Conservation (phyloP, 2,888 invertebrate genomes). For the Drosophila gaucha region DNA sequence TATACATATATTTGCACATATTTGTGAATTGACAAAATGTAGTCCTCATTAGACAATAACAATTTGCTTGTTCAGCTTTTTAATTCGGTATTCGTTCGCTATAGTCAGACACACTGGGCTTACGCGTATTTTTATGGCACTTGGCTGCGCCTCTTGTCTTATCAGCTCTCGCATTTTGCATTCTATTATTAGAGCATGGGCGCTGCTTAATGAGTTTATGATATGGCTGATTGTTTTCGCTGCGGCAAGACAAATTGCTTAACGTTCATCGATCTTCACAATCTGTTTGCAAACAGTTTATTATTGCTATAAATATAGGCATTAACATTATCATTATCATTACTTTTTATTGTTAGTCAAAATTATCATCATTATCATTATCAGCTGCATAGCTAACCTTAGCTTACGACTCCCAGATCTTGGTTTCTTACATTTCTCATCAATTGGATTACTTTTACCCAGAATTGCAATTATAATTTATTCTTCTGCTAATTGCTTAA, state of each 20-base stretch:
- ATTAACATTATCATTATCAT: not conserved
- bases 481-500: not conserved
- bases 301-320: not conserved
- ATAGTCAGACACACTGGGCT: not conserved
- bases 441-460: not conserved
- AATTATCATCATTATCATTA: not conserved
- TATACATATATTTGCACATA: conserved; percentile 7
- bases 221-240: conserved; percentile 36
- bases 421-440: not conserved
- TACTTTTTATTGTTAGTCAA: not conserved
- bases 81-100: not conserved
- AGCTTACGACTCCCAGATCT: too few relatives aligned
- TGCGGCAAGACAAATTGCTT: conserved; percentile 5
- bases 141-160: conserved; percentile 22
- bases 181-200: conserved; percentile 47
- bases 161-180: conserved; percentile 34
- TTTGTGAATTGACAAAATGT: conserved; percentile 36
- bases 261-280: conserved; percentile 37
- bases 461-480: not conserved
- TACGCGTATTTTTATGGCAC: conserved; percentile 2
- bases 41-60: conserved; percentile 49
- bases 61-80: conserved; percentile 55
- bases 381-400: not conserved
- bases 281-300: not conserved
- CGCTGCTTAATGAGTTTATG: conserved; percentile 45